Percentiles rank a stretch among this genome's conserved stretches.
Conservation (phyloP, 2,888 invertebrate genomes). For the Apotomis turbidana region DNA sequence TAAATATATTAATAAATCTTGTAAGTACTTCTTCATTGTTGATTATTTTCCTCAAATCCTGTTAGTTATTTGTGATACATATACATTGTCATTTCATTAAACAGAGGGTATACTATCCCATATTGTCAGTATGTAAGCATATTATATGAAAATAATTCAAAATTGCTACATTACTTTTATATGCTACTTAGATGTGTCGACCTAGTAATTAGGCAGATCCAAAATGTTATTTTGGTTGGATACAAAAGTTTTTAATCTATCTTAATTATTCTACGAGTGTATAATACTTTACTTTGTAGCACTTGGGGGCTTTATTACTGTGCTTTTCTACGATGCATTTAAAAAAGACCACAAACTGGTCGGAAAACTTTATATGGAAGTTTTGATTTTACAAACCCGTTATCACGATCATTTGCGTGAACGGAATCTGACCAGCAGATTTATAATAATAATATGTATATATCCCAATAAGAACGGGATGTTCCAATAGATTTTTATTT, state of each 20-base stretch:
- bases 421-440: constrained; percentile 43
- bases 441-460: neutral
- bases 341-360: constrained; percentile 58
- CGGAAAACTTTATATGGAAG: constrained; percentile 67
- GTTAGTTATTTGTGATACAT: constrained; percentile 3
- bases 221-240: constrained; percentile 48
- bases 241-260: constrained; percentile 47
- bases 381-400: constrained; percentile 50
- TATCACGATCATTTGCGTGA: constrained; percentile 29
- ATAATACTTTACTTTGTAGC: constrained; percentile 49
- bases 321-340: constrained; percentile 44
- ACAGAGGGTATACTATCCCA: constrained; percentile 15
- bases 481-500: neutral
- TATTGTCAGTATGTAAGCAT: constrained; percentile 22
- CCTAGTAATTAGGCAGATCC: constrained; percentile 20
- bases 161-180: constrained; percentile 26
- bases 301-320: constrained; percentile 52
- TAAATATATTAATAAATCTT: constrained; percentile 18
- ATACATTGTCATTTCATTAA: constrained; percentile 9
- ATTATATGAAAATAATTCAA: constrained; percentile 24
- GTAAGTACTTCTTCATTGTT: constrained; percentile 12
- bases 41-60: constrained; percentile 8
- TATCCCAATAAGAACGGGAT: constrained; percentile 8
- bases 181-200: constrained; percentile 8
- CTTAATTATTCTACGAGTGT: constrained; percentile 42